These are phyloP conservation scores for Andrena haemorrhoa DNA, from an alignment of 2,888 invertebrate species.

Conservation along the genomic window DNA sequence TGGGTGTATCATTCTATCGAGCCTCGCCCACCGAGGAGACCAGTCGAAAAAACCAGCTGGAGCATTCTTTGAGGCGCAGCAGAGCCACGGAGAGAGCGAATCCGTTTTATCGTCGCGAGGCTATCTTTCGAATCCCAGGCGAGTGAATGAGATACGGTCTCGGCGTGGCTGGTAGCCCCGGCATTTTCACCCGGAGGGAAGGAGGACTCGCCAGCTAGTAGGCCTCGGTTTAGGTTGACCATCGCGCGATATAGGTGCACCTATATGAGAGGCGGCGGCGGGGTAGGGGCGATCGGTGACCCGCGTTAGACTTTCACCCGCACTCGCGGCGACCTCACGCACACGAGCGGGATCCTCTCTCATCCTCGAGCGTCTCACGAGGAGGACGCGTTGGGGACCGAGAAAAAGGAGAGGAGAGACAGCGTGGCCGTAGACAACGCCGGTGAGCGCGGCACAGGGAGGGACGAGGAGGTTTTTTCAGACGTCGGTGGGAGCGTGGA, in stretches of 20 bases:
- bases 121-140: slow-evolving; percentile 24
- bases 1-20: too few relatives aligned
- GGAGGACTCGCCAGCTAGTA: not conserved
- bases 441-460: slow-evolving; percentile 55
- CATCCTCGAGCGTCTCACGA: slow-evolving; percentile 49
- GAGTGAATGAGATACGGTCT: slow-evolving; percentile 27
- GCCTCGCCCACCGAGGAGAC: too few relatives aligned
- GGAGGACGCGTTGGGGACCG: not conserved
- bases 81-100: not conserved
- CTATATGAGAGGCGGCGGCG: slow-evolving; percentile 57
- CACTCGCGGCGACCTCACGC: slow-evolving; percentile 77
- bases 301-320: slow-evolving; percentile 79
- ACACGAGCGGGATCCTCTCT: slow-evolving; percentile 61
- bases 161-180: slow-evolving; percentile 10
- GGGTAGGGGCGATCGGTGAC: slow-evolving; percentile 70
- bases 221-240: slow-evolving; percentile 63
- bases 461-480: slow-evolving; percentile 45
- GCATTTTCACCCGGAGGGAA: slow-evolving; percentile 14
- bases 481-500: slow-evolving; percentile 48
- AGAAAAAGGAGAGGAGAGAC: slow-evolving; percentile 3
- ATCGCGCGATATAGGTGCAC: slow-evolving; percentile 61
- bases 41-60: too few relatives aligned
- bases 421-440: slow-evolving; percentile 63
- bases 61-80: too few relatives aligned
- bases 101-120: slow-evolving; percentile 8